Base-by-base conservation (phyloP, 2,113 vertebrate genomes). In the Phaethornis superciliosus region DNA sequence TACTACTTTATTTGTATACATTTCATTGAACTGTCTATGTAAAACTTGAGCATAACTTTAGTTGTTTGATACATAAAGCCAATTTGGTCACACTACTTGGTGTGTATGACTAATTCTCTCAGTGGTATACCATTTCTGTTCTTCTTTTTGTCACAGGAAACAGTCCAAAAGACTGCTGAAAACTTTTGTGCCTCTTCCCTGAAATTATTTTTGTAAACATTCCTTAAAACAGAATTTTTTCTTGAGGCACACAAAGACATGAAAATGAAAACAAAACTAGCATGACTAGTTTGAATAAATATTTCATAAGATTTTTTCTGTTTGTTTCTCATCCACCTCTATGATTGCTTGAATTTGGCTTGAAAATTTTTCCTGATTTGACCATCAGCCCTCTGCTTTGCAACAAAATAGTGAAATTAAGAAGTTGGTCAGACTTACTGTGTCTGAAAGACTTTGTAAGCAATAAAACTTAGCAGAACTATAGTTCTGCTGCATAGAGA, bases 361-460 rank as follows among this genome's bases (percentile, higher is more conserved):
- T 71, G 35, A 92, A 96, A 81, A 81, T 27, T 10, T 7, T 68
- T 94, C 56, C n/a, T 37, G 20, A 85, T 69, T 93, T 93, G 52
- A 90, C 9, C 24, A 23, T 26, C 19, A 72, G 16, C 30, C 30
- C 64, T 83, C 52, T 77, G 47, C 16, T 78, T 69, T 56, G 49
- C 84, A 93, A 52, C 13, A 68, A 92, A 78, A 80, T 91, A 81
- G 68, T 86, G 82, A 95, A 92, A 93, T 40, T 18, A 74, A 89
- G 69, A 75, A 81, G 77, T 75, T 92, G 64, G 68, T 93, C 69
- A 86, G 81, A 93, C 56, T 93, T 88, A 89, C 65, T 93, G 47
- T 74, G 91, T 86, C 90, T 92, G 69, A 62, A 81, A 94, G 65
- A 37, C 81, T 94, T 92, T 90, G 74, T 90, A 92, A 86, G 86